Conservation (phyloP, 2,113 vertebrate genomes). For the Ginglymostoma cirratum region DNA sequence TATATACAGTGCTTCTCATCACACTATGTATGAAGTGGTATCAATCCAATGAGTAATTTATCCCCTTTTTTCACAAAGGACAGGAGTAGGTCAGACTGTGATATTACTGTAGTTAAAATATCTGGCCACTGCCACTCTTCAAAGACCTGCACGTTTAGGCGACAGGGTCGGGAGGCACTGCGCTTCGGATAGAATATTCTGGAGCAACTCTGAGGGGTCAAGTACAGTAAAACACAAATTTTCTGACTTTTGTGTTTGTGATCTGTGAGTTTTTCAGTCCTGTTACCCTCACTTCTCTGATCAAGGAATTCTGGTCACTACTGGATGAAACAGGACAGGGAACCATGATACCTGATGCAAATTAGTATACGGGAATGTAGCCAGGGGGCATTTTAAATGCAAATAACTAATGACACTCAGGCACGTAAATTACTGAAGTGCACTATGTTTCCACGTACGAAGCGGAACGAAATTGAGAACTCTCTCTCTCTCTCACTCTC, state of each 20-base stretch:
- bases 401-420: not conserved
- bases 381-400: not conserved
- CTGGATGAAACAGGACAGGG: not conserved
- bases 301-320: not conserved
- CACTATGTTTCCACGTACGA: not conserved
- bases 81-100: not conserved
- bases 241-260: not conserved
- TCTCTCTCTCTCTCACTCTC: not conserved
- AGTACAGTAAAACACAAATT: not conserved
- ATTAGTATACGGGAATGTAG: not conserved
- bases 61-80: not conserved
- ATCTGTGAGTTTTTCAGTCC: not conserved
- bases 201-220: not conserved
- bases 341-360: not conserved
- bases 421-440: not conserved
- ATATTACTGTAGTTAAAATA: not conserved
- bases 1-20: not conserved
- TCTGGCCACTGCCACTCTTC: not conserved
- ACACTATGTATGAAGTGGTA: not conserved
- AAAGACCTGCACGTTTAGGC: not conserved
- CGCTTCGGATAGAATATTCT: not conserved
- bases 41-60: not conserved
- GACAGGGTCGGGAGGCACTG: not conserved
- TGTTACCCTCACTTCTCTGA: not conserved
- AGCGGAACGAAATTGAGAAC: not conserved